Conservation (phyloP, 2,113 vertebrate species). For the Centropristis striata region DNA sequence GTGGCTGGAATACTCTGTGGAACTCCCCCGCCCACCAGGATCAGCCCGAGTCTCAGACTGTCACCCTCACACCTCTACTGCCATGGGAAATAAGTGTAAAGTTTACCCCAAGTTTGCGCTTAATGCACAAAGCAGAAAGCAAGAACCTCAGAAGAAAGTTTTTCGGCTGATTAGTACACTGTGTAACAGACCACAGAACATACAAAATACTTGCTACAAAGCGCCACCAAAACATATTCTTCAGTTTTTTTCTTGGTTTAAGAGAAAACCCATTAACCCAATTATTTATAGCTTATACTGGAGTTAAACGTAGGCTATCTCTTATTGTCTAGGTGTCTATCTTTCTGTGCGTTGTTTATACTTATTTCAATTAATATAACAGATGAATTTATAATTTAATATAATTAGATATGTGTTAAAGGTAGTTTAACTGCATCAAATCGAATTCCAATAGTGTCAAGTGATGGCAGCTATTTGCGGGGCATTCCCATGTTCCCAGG, state of each 20-base stretch:
- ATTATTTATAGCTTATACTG: too few relatives aligned
- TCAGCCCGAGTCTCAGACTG: conserved; percentile 43
- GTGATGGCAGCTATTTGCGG: not conserved
- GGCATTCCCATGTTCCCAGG: too few relatives aligned
- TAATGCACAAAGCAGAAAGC: not conserved
- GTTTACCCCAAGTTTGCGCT: conserved; percentile 17
- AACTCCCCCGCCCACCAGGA: conserved; percentile 52
- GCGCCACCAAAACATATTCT: not conserved
- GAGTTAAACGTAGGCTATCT: too few relatives aligned
- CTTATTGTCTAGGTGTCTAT: too few relatives aligned
- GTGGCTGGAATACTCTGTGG: conserved; percentile 60
- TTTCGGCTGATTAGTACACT: not conserved
- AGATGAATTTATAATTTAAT: too few relatives aligned
- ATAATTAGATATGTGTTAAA: too few relatives aligned
- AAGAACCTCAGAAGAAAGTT: not conserved
- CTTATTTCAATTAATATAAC: too few relatives aligned
- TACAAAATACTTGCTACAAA: not conserved
- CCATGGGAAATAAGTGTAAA: conserved; percentile 32
- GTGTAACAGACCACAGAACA: not conserved
- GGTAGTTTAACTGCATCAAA: too few relatives aligned
- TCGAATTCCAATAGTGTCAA: too few relatives aligned
- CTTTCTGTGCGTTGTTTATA: too few relatives aligned
- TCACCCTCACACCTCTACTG: conserved; percentile 27
- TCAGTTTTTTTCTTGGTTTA: not conserved
- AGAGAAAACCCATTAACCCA: too few relatives aligned